phyloP scores from a whole-genome alignment of 2,888 invertebrate genomes.

The Phytoseiulus persimilis region DNA sequence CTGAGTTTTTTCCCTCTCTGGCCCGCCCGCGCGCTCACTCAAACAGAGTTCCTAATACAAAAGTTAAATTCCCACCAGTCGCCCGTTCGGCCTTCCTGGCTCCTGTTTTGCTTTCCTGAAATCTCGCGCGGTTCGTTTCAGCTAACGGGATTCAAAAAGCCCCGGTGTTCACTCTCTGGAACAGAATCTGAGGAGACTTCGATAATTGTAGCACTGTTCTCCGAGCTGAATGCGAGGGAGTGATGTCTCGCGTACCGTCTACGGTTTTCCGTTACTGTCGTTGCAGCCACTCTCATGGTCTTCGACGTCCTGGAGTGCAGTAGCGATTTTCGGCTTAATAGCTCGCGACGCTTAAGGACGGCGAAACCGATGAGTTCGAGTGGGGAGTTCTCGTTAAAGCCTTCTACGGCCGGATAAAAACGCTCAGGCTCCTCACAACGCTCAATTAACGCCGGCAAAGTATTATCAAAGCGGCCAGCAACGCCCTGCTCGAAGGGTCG shows the following conservation, averaged over 20 bases:
- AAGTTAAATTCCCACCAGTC: constrained; percentile 20
- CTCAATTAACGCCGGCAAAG: not conserved
- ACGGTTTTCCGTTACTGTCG: not conserved
- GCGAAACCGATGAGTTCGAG: not conserved
- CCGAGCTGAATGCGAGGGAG: not conserved
- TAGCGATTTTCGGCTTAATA: not conserved
- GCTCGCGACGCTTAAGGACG: constrained; percentile 5
- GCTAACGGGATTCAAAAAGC: no score
- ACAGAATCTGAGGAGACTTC: not conserved
- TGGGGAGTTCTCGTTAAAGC: not conserved
- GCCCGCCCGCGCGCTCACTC: not conserved
- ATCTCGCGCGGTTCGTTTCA: not conserved
- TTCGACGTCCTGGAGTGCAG: not conserved
- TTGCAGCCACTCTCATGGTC: not conserved
- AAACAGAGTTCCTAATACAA: constrained; percentile 7
- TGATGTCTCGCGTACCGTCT: not conserved
- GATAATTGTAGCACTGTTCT: not conserved
- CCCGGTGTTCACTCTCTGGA: not conserved
- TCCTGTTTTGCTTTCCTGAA: not conserved
- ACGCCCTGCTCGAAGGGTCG: not conserved
- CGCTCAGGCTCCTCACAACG: not conserved
- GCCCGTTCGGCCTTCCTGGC: not conserved
- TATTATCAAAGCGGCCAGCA: not conserved
- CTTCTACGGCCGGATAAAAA: not conserved
- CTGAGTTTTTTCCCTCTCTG: not conserved